phyloP scores from a whole-genome alignment of 2,113 vertebrate species.

The Ondatra zibethicus region DNA sequence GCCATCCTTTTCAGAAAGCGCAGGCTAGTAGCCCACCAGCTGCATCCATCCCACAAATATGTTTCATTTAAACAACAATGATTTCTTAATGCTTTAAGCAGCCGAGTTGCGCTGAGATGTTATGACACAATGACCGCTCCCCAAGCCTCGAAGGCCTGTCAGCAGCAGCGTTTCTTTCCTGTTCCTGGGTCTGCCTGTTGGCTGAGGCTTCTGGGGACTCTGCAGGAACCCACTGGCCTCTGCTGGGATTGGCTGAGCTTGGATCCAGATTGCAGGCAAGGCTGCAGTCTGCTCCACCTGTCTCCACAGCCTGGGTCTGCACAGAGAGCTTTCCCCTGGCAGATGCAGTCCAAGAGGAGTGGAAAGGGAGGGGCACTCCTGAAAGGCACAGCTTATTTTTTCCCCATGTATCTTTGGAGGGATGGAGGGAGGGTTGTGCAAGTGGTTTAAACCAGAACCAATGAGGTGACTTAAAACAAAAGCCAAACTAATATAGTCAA shows the following conservation, averaged over 20 bases:
- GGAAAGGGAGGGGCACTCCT: neutral
- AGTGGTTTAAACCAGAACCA: neutral
- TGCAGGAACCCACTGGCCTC: neutral
- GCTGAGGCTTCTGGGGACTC: neutral
- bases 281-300: neutral
- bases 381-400: neutral
- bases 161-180: neutral
- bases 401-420: neutral
- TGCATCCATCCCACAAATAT: neutral
- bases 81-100: neutral
- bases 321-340: neutral
- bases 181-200: neutral
- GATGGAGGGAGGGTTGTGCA: too few species aligned
- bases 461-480: neutral
- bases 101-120: neutral
- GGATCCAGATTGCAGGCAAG: neutral
- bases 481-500: neutral
- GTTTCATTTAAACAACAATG: neutral
- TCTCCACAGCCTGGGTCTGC: neutral
- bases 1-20: neutral
- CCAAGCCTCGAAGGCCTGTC: neutral
- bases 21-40: neutral
- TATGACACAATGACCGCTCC: neutral
- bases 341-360: neutral
- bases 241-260: conserved; percentile 6